These are phyloP conservation scores for Nasonia longicornis DNA, from an alignment of 1,140 invertebrate genomes.

Conservation along the genomic window DNA sequence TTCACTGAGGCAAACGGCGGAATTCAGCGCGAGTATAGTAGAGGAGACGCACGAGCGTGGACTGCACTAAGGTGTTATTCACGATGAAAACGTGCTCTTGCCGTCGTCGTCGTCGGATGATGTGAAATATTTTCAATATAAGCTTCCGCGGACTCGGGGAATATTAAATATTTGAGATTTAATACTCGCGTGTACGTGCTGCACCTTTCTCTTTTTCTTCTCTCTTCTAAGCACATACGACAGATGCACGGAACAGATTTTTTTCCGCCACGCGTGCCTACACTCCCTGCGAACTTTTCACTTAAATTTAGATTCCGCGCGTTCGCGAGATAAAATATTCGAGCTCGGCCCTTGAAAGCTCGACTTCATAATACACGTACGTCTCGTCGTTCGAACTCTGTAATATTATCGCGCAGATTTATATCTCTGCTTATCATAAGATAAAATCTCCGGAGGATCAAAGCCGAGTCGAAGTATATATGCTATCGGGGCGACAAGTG, in stretches of 20 bases:
- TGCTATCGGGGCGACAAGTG: constrained; percentile 24
- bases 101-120: neutral
- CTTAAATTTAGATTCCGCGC: no score
- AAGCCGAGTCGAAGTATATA: constrained; percentile 1
- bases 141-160: constrained; percentile 30
- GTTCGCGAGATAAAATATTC: no score
- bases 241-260: no score
- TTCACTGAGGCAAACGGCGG: neutral
- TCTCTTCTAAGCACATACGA: no score
- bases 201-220: neutral
- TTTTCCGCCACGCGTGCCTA: no score
- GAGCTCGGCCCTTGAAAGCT: no score
- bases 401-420: no score
- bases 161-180: constrained; percentile 61
- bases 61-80: constrained; percentile 7
- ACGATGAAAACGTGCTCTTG: neutral
- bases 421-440: no score
- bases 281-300: no score
- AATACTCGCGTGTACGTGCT: constrained; percentile 47
- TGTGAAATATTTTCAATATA: constrained; percentile 36
- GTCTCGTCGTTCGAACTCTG: no score
- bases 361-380: no score
- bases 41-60: neutral
- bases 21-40: neutral
- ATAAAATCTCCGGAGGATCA: neutral